phyloP scores from a whole-genome alignment of 2,113 vertebrate species.

The Indicator maculatus region DNA sequence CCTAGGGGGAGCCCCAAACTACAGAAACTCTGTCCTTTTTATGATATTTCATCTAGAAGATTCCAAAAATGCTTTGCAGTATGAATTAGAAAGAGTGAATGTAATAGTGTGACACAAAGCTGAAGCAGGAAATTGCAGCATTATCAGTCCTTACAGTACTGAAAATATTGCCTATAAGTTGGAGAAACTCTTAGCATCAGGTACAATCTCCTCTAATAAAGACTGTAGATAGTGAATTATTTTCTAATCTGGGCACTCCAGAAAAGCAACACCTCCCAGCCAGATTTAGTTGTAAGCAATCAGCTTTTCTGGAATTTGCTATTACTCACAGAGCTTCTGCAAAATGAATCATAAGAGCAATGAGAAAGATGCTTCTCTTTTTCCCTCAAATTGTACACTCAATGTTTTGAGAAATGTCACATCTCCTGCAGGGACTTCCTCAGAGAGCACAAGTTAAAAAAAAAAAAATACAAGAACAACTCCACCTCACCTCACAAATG shows the following conservation, averaged over 20 bases:
- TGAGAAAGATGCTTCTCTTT: neutral
- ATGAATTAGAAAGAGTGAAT: neutral
- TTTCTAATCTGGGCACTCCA: neutral
- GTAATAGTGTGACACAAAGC: neutral
- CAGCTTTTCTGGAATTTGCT: neutral
- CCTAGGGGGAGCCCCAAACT: accelerated
- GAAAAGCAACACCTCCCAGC: neutral
- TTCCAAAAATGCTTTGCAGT: neutral
- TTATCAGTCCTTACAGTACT: neutral
- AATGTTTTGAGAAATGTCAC: neutral
- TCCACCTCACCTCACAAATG: neutral
- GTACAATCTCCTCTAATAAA: neutral
- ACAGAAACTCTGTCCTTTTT: neutral
- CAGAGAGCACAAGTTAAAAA: neutral
- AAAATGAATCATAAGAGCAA: neutral
- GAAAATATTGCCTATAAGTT: neutral
- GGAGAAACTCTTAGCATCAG: neutral
- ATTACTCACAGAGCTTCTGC: neutral
- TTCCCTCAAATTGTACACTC: neutral
- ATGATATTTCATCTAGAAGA: neutral
- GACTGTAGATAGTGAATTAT: neutral
- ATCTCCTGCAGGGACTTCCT: neutral
- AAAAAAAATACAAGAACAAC: neutral
- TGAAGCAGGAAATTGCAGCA: neutral
- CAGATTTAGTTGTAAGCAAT: neutral